Base-by-base conservation (phyloP, 2,888 invertebrate species). In the Drosophila mayaguana region DNA sequence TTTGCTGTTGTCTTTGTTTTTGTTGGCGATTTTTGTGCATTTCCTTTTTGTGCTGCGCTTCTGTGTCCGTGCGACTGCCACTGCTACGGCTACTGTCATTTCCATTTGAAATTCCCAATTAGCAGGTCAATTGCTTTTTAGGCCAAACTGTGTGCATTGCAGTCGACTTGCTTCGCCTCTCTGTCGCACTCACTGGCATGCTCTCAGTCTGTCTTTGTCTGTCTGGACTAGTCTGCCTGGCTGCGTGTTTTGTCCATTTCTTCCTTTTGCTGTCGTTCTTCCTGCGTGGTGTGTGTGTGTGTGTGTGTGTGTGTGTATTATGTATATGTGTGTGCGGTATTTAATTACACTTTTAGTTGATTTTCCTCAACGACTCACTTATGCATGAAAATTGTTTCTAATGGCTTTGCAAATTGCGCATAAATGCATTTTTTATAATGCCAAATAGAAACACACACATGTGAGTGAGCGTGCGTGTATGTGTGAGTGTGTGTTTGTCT, bases 121-220 rank as follows among this genome's bases (percentile, higher is more conserved):
- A 87, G 88, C 88, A 85, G 89, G 86, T 89, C 86, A 89, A 89
- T 89, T 89, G 89, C 83, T 89, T 89, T 86, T 85, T 86, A 86
- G 86, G 86, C 88, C 86, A 87, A 89, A 85, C 80, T 87, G 75
- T 90, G 79, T 84, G 80, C 82, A 82, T 70, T 84, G 88, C 83
- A 89, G 82, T 82, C 81, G 76, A 70, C 72, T 72, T 43, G 45
- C 11, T 36, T 45, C 2, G 28, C n/a, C 42, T 16, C 45, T 34
- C 63, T 55, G 7, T 53, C 28, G n/a, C 66, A 4, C 50, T 11
- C 22, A 3, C 42, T 14, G 20, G 3, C 11, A 12, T 45, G 20
- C 14, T 11, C 43, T 20, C 51, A 7, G 9, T 25, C 1, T 40
- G 34, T 63, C 57, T 66, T 12, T 50, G 22, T 55, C 64, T 42